These are phyloP conservation scores for Aspidapion aeneum DNA, from an alignment of 2,888 invertebrate species.

Conservation along the genomic window DNA sequence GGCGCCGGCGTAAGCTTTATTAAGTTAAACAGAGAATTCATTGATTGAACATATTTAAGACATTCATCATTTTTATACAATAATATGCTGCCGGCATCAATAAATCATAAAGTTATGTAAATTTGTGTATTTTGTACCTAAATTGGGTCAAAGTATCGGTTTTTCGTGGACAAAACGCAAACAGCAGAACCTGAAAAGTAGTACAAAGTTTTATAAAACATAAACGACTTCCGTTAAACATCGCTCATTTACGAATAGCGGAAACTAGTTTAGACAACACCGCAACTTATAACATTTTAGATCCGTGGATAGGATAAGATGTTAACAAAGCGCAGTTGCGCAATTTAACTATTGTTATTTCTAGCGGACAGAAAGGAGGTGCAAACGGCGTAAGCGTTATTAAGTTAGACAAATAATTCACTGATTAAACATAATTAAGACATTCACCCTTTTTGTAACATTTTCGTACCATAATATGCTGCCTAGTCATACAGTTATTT, in stretches of 20 bases:
- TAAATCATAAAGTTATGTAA: neutral
- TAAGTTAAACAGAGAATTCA: constrained; percentile 35
- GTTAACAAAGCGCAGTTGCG: constrained; percentile 53
- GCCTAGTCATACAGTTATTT: neutral
- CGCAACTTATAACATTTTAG: constrained; percentile 45
- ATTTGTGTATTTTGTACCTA: neutral
- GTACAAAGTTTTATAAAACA: constrained; percentile 42
- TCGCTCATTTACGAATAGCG: constrained; percentile 61
- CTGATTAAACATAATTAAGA: neutral
- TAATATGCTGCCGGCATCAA: neutral
- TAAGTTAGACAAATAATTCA: constrained; percentile 35
- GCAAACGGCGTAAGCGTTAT: constrained; percentile 46
- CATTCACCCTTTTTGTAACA: neutral
- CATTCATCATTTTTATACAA: too few species aligned
- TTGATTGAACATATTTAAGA: too few species aligned
- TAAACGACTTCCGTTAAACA: constrained; percentile 55
- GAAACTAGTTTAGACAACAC: constrained; percentile 49
- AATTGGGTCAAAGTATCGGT: constrained; percentile 60
- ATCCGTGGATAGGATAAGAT: constrained; percentile 59
- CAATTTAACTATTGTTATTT: constrained; percentile 55
- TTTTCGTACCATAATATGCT: neutral
- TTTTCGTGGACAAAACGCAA: constrained; percentile 55
- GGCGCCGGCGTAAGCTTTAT: constrained; percentile 47
- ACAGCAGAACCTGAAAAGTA: constrained; percentile 43
- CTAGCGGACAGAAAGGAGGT: constrained; percentile 55